These are phyloP conservation scores for Seira musarum DNA, from an alignment of 2,888 invertebrate species.

Conservation along the genomic window DNA sequence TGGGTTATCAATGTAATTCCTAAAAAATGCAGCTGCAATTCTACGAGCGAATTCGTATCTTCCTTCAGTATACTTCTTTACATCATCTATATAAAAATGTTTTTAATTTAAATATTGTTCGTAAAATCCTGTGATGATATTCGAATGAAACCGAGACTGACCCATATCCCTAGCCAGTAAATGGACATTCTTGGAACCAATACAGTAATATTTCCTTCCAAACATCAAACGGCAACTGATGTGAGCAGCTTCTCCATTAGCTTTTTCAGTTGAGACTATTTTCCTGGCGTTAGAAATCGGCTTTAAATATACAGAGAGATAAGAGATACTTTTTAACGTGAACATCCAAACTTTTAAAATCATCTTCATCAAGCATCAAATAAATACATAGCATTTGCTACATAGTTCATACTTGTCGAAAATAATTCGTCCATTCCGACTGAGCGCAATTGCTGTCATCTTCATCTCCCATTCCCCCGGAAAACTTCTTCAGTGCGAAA, in stretches of 20 bases:
- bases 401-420: conserved; percentile 67
- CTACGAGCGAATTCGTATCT: conserved; percentile 72
- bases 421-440: conserved; percentile 73
- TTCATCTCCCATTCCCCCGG: conserved; percentile 74
- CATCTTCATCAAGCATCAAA: background rate
- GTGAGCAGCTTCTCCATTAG: conserved; percentile 74
- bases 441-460: conserved; percentile 71
- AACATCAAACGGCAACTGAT: conserved; percentile 71
- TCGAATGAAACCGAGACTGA: no score
- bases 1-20: conserved; percentile 35
- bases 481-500: conserved; percentile 73
- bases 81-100: conserved; percentile 51
- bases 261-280: conserved; percentile 70
- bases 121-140: no score
- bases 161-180: conserved; percentile 71
- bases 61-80: conserved; percentile 68
- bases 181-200: conserved; percentile 74
- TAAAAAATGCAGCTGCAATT: conserved; percentile 70
- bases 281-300: conserved; percentile 59
- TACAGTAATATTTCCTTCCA: conserved; percentile 71
- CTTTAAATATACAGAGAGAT: conserved; percentile 40
- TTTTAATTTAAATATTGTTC: background rate
- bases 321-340: background rate
- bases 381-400: background rate
- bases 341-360: background rate